Conservation (phyloP, 1,140 invertebrate species). For the Bombus huntii region DNA sequence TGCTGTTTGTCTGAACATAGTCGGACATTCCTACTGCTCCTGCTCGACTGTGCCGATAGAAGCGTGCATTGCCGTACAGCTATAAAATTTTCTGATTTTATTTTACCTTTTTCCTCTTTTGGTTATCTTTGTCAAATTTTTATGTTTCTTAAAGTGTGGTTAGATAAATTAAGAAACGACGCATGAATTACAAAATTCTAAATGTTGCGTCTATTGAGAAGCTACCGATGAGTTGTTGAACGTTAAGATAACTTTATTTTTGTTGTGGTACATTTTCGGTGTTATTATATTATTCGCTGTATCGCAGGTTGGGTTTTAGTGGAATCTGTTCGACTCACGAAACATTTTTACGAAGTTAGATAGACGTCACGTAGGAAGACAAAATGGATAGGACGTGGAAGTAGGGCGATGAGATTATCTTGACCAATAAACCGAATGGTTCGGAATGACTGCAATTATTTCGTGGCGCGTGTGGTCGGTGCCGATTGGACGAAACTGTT, state of each 20-base stretch:
- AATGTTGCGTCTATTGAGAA: not conserved
- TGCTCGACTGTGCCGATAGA: constrained; percentile 6
- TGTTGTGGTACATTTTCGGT: not conserved
- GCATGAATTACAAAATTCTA: not conserved
- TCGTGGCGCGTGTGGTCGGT: constrained; percentile 72
- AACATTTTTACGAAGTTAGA: constrained; percentile 39
- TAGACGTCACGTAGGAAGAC: constrained; percentile 71
- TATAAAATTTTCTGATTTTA: not conserved
- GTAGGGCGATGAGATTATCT: constrained; percentile 78
- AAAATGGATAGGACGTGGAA: constrained; percentile 77
- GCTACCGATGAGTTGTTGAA: not conserved
- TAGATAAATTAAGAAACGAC: not conserved
- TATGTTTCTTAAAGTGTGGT: not conserved
- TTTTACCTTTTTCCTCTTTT: too few relatives aligned
- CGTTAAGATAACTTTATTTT: not conserved
- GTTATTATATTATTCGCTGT: too few relatives aligned
- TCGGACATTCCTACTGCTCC: constrained; percentile 39
- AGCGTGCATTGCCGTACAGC: not conserved
- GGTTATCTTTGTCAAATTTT: not conserved
- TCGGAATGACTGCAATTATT: constrained; percentile 80
- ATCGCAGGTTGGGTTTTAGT: not conserved
- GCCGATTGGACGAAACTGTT: constrained; percentile 58
- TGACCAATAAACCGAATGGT: constrained; percentile 77
- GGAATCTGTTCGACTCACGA: not conserved
- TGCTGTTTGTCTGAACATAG: constrained; percentile 36